Base-by-base conservation (phyloP, 2,797 vertebrate species). In the Melopsittacus undulatus region DNA sequence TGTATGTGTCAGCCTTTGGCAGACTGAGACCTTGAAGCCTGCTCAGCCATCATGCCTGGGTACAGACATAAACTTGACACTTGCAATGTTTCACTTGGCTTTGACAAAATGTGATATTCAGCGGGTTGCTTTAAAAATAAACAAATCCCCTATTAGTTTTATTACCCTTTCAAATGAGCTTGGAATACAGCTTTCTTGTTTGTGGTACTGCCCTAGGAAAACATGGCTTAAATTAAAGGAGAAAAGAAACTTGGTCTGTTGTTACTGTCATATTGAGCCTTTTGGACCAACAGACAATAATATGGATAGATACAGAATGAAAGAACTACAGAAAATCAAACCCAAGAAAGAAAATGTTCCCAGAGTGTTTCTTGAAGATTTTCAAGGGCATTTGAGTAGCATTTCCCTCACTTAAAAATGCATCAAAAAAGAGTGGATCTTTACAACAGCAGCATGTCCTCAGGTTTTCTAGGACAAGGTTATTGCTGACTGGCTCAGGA, bases 11-110 rank as follows among this genome's bases (percentile, higher is more conserved):
- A 87, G 68, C 62, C 64, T 87, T 77, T 69, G 86, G 74, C 93
- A 94, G 88, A 83, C 74, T 63, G 83, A 90, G 83, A 93, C 90
- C 96, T 72, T 85, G 90, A 90, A 94, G 88, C 83, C 87, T 83
- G 66, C 86, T 78, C 64, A 89, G 94, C 36, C 83, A 80, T 87
- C 81, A 20, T 2, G 68, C 54, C 88, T 95, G 78, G 86, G 66
- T 77, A 80, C 88, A 95, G 90, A 89, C 72, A 84, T 49, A 77
- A 93, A 95, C 68, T 57, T 77, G 80, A 96, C 83, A 91, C 67
- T 90, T 57, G 67, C 49, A 56, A 8, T 68, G 42, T 93, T 81
- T 90, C 93, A 92, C 78, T 90, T 29, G 57, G 68, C 88, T 96
- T 52, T 67, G 64, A 77, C 88, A 93, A 76, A 89, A 80, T 52